phyloP scores from a whole-genome alignment of 2,113 vertebrate genomes.

The Bostrychus sinensis region DNA sequence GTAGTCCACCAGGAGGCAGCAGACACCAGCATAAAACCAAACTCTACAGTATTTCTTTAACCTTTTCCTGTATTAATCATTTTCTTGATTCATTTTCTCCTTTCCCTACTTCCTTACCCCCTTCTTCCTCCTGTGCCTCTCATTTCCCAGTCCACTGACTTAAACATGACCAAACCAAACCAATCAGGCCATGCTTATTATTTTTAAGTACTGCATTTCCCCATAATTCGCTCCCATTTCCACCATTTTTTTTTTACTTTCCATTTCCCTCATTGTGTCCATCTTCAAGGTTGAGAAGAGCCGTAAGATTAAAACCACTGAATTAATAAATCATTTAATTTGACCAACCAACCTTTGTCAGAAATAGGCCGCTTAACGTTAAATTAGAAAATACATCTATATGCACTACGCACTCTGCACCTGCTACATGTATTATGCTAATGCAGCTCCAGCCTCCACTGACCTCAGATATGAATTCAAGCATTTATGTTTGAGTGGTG shows the following conservation, averaged over 20 bases:
- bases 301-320: slow-evolving; percentile 45
- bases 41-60: neutral
- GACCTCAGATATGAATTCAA: slow-evolving; percentile 24
- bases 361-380: slow-evolving; percentile 26
- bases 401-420: slow-evolving; percentile 11
- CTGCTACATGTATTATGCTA: slow-evolving; percentile 42
- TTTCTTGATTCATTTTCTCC: slow-evolving; percentile 23
- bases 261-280: slow-evolving; percentile 28
- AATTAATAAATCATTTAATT: slow-evolving; percentile 65
- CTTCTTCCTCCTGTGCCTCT: slow-evolving; percentile 38
- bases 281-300: slow-evolving; percentile 39
- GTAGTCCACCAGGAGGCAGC: neutral
- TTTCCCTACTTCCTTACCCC: slow-evolving; percentile 1
- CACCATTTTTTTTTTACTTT: slow-evolving; percentile 25
- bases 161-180: slow-evolving; percentile 69
- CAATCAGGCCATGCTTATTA: slow-evolving; percentile 76
- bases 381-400: slow-evolving; percentile 23
- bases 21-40: neutral
- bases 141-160: slow-evolving; percentile 76
- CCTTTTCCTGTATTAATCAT: neutral
- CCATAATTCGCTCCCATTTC: slow-evolving; percentile 42
- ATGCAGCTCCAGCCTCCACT: slow-evolving; percentile 24
- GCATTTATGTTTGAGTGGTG: slow-evolving; percentile 1
- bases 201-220: slow-evolving; percentile 63
- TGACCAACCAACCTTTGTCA: slow-evolving; percentile 29